A percentile compares a stretch with the other conserved stretches of the same genome.
Conservation (phyloP, 35 echinoderm and acorn worm genomes). For the Ophiothrix spiculata region DNA sequence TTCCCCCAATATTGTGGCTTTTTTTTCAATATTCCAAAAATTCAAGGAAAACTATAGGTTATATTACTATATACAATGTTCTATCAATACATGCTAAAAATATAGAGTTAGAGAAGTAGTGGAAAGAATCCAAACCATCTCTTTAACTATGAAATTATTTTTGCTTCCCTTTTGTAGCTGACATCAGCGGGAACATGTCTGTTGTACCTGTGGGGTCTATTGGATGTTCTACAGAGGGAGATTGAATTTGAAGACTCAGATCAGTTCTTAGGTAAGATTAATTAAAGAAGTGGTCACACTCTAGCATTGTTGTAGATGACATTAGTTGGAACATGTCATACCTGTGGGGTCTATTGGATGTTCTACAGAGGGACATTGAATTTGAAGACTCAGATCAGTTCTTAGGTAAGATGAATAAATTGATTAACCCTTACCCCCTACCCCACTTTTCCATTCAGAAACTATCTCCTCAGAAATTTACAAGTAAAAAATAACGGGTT, state of each 20-base stretch:
- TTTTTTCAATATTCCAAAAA: too few species aligned
- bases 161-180: slow-evolving; percentile 13
- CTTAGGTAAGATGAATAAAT: slow-evolving; percentile 3
- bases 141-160: too few species aligned
- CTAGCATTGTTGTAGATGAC: slow-evolving; percentile 30
- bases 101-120: too few species aligned
- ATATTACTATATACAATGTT: too few species aligned
- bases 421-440: too few species aligned
- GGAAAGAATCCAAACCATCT: too few species aligned
- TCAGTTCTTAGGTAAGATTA: slow-evolving; percentile 11
- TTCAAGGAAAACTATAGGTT: too few species aligned
- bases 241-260: neutral
- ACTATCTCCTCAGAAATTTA: too few species aligned
- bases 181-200: slow-evolving; percentile 18
- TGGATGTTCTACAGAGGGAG: slow-evolving; percentile 13
- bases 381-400: neutral
- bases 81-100: too few species aligned
- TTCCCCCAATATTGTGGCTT: too few species aligned
- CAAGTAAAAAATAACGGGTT: too few species aligned
- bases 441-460: too few species aligned
- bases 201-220: slow-evolving; percentile 44
- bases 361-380: slow-evolving; percentile 7
- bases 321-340: slow-evolving; percentile 24
- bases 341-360: slow-evolving; percentile 40
- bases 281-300: neutral